A percentile compares a stretch with the other conserved stretches of the same genome.
phyloP scores from a whole-genome alignment of 2,888 invertebrate species.

The Habrosyne pyritoides region DNA sequence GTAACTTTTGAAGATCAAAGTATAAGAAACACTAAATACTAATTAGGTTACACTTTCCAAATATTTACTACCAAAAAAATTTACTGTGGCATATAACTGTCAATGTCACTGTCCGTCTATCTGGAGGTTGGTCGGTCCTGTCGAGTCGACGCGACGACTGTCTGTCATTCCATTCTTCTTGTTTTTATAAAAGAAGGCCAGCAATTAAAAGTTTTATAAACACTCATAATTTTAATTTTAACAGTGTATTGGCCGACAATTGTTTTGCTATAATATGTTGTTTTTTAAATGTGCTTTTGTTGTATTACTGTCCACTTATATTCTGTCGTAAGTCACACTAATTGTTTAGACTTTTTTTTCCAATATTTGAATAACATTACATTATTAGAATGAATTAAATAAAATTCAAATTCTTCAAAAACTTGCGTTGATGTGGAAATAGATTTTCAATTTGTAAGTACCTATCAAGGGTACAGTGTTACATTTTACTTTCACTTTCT shows the following conservation, averaged over 20 bases:
- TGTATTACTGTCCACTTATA: slow-evolving; percentile 65
- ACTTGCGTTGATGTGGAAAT: neutral
- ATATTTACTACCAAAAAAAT: too few species aligned
- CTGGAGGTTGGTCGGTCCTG: too few species aligned
- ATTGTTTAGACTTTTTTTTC: slow-evolving; percentile 11
- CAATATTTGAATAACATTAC: slow-evolving; percentile 8
- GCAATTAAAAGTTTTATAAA: neutral
- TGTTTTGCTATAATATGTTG: slow-evolving; percentile 59
- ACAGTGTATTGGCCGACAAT: slow-evolving; percentile 20
- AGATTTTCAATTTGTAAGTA: neutral
- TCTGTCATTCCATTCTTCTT: neutral
- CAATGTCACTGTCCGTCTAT: too few species aligned
- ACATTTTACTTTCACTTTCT: slow-evolving; percentile 32
- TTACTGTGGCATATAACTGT: too few species aligned
- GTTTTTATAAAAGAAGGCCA: neutral
- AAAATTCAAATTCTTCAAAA: neutral
- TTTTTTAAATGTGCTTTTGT: slow-evolving; percentile 72
- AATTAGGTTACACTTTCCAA: too few species aligned
- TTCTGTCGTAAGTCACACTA: slow-evolving; percentile 66
- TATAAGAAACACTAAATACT: too few species aligned
- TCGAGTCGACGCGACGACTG: neutral
- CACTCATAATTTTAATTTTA: slow-evolving; percentile 9
- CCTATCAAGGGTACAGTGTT: neutral
- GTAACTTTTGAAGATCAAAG: too few species aligned
- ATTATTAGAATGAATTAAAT: neutral